Conservation (phyloP, 2,797 vertebrate species). For the Agapornis canus region DNA sequence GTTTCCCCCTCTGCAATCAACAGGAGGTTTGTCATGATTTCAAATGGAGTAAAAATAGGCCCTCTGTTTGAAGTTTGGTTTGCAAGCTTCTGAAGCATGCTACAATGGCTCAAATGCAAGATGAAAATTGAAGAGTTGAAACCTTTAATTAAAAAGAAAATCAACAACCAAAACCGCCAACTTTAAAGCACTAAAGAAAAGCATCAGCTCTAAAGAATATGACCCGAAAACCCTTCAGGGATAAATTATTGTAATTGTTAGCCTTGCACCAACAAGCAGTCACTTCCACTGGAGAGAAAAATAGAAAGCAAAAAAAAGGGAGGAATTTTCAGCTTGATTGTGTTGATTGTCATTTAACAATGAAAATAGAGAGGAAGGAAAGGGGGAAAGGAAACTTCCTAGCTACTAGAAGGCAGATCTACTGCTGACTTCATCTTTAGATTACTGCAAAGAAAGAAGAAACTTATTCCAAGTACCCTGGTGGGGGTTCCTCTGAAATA, state of each 20-base stretch:
- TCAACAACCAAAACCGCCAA: neutral
- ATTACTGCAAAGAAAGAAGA: neutral
- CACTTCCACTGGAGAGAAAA: slow-evolving; percentile 1
- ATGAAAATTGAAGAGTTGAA: slow-evolving; percentile 34
- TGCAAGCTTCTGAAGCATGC: neutral
- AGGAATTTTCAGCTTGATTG: neutral
- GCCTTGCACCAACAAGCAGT: neutral
- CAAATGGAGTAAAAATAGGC: slow-evolving; percentile 10
- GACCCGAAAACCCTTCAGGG: neutral
- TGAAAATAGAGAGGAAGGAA: neutral
- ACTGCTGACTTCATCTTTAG: neutral
- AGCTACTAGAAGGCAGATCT: neutral
- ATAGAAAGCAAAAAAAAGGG: neutral
- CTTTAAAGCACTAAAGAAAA: slow-evolving; percentile 25
- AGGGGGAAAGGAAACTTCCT: neutral
- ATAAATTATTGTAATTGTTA: slow-evolving; percentile 6
- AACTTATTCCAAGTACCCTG: neutral
- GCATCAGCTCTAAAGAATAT: neutral
- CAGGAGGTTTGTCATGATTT: slow-evolving; percentile 4
- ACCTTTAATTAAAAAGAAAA: slow-evolving; percentile 53
- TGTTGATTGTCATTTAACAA: neutral
- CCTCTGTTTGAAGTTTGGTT: slow-evolving; percentile 28
- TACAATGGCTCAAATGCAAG: neutral
- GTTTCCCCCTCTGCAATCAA: neutral
- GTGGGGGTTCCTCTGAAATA: neutral